phyloP scores from a whole-genome alignment of 2,888 invertebrate genomes.

The Gymnosoma rotundatum region DNA sequence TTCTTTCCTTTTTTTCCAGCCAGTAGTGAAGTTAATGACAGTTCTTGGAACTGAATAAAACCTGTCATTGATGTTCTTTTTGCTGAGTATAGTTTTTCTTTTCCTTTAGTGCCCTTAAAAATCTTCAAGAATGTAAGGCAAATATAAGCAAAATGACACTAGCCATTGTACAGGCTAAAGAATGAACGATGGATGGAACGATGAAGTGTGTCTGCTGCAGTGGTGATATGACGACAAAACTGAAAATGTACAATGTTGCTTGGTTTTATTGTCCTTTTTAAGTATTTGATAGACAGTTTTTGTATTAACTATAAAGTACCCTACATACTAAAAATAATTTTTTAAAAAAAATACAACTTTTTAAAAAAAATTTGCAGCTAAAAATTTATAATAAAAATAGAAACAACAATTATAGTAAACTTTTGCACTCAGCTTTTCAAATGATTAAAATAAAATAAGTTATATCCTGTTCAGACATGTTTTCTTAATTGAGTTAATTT shows the following conservation, averaged over 20 bases:
- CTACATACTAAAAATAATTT: background rate
- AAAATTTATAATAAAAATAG: no score
- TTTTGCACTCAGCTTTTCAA: no score
- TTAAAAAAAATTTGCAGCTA: no score
- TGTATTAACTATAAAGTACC: background rate
- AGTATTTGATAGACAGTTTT: slow-evolving; percentile 18
- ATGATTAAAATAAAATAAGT: no score
- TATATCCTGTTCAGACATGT: no score
- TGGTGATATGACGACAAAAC: slow-evolving; percentile 39
- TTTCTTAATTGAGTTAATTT: no score
- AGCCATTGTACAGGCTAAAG: background rate
- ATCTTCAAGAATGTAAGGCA: slow-evolving; percentile 26
- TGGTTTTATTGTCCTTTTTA: slow-evolving; percentile 32
- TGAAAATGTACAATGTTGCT: slow-evolving; percentile 36
- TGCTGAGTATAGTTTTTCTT: slow-evolving; percentile 45
- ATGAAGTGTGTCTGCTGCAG: slow-evolving; percentile 49
- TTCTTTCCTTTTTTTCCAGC: background rate
- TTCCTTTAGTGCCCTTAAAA: slow-evolving; percentile 56
- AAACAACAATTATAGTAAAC: no score
- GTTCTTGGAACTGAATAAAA: slow-evolving; percentile 5
- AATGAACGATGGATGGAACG: background rate
- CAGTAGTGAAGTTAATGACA: background rate
- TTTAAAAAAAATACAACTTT: no score
- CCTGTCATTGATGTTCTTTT: slow-evolving; percentile 30
- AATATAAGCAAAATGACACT: background rate